Evolutionary conservation across 2,113 vertebrate species (phyloP).

Genomic region (Cynocephalus volans): DNA sequence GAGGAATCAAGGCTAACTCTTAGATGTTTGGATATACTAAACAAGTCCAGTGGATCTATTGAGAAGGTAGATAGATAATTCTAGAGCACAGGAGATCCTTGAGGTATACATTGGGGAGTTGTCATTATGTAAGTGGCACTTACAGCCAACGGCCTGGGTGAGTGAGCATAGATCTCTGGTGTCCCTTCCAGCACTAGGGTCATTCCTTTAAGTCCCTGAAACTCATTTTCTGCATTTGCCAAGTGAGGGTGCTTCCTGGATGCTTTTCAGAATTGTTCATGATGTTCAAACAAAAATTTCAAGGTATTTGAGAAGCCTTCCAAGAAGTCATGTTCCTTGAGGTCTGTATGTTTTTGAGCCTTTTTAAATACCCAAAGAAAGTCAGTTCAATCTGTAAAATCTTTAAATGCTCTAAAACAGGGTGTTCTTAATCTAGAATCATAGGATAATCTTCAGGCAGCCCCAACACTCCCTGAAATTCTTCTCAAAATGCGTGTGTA

Average conservation of each 20-base stretch:
- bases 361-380: slow-evolving; percentile 13
- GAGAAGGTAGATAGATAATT: too few species aligned
- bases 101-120: too few species aligned
- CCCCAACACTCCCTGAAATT: background rate
- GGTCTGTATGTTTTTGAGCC: background rate
- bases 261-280: background rate
- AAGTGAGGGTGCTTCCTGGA: background rate
- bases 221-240: background rate
- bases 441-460: background rate
- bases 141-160: too few species aligned
- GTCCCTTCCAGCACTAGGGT: background rate
- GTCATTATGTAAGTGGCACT: too few species aligned
- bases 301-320: background rate
- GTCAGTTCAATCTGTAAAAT: background rate
- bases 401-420: background rate
- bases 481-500: background rate
- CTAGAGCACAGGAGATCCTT: too few species aligned
- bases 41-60: background rate
- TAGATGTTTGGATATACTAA: background rate
- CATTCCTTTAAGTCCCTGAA: background rate
- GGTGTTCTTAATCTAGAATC: background rate
- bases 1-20: background rate
- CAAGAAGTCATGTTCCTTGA: background rate
- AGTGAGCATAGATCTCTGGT: too few species aligned
- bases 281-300: background rate